Conservation (phyloP, 1,140 invertebrate species). For the Caenorhabditis latens region DNA sequence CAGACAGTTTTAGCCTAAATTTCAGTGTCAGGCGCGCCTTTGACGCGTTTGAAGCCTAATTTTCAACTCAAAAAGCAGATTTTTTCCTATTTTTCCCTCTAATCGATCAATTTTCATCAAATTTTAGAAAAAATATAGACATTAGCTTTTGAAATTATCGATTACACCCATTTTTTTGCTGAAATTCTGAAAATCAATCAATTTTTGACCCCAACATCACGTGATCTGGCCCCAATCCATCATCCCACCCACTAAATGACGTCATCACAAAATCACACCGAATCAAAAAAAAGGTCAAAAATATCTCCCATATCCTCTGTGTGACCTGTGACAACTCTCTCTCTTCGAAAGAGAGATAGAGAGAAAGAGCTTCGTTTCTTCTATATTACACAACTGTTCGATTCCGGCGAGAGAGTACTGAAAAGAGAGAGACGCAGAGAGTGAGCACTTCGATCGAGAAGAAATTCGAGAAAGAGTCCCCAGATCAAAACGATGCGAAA, state of each 20-base stretch:
- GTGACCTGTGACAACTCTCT: background rate
- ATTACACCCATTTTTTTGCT: too few species aligned
- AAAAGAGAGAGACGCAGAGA: background rate
- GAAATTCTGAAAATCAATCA: too few species aligned
- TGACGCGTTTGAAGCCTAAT: too few species aligned
- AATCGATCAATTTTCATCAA: too few species aligned
- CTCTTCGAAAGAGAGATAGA: background rate
- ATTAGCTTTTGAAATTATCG: too few species aligned
- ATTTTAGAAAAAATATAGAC: too few species aligned
- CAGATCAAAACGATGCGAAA: background rate
- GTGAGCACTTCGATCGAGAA: background rate
- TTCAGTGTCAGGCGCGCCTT: too few species aligned
- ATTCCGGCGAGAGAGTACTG: background rate
- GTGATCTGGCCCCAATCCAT: background rate
- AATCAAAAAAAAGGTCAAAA: conserved; percentile 21
- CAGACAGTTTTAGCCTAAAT: too few species aligned
- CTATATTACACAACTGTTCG: conserved; percentile 35
- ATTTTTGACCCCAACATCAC: background rate
- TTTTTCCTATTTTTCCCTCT: too few species aligned
- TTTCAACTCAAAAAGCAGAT: too few species aligned
- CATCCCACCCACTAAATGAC: conserved; percentile 20
- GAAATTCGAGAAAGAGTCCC: background rate
- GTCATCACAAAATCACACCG: conserved; percentile 20
- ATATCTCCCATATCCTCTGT: background rate
- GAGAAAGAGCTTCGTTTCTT: background rate